Evolutionary conservation across 2,888 invertebrate genomes (phyloP), one percentile per base, ranked within the genome.

Genomic region (Azorinus chamasolen): DNA sequence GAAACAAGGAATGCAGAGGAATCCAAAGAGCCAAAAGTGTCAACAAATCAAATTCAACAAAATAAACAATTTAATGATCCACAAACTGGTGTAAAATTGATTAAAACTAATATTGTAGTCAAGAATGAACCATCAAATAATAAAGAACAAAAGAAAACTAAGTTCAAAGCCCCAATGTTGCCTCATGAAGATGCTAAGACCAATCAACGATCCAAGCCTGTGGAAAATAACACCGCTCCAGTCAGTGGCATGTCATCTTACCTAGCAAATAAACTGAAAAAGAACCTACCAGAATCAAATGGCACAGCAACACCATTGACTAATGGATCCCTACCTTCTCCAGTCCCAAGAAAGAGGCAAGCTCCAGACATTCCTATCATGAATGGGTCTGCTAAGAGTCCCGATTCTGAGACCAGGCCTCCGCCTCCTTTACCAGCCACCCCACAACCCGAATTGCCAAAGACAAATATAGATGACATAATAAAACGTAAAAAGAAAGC

Each of bases 381-480:
- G 3, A 77, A 58, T 54, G 74, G 68, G 20, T 24, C 46, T 22
- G 8, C n/a, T 8, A 25, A 25, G 27, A 50, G 57, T 4, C 39
- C 20, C 16, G 65, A 64, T 18, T 57, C 58, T 25, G 69, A 65
- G 39, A 53, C 55, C 20, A 50, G 16, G 20, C 46, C 62, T 8
- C 62, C 80, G 20, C 80, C 80, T 32, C 76, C 72, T 18, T 61
- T 80, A 39, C 80, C 80, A 8, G 39, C 24, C 14, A 64, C 77
- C 1, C 57, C 66, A 25, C 71, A 74, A 48, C 77, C 81, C 18
- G 32, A 53, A n/a, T 37, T 87, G 20, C 85, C 84, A 22, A 75
- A 75, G 25, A 83, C 88, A 59, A 88, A 85, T 54, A 87, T 88
- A 65, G 89, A 88, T 68, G 87, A 87, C 64, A 69, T 85, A 50